Conservation (phyloP, 2,888 invertebrate species). For the Morpho helenor region DNA sequence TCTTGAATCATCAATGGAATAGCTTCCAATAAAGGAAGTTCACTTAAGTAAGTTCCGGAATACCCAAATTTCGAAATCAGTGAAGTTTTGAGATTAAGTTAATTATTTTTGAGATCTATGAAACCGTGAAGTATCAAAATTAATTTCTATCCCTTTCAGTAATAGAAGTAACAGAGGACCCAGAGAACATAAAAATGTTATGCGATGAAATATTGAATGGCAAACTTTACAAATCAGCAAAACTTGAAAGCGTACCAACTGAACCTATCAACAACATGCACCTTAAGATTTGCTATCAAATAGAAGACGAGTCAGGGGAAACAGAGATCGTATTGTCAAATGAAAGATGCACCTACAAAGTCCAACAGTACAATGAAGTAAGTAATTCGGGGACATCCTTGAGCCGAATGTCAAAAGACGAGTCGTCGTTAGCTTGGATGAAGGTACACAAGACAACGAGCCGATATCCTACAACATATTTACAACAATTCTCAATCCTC, state of each 20-base stretch:
- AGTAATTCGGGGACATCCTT: constrained; percentile 56
- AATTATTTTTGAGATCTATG: too few relatives aligned
- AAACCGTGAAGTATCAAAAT: too few relatives aligned
- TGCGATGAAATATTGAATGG: constrained; percentile 81
- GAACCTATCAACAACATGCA: constrained; percentile 51
- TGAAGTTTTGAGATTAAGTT: too few relatives aligned
- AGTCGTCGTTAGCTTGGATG: constrained; percentile 70
- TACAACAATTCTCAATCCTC: constrained; percentile 80
- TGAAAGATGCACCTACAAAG: constrained; percentile 65
- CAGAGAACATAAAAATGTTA: constrained; percentile 66
- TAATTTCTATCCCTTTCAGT: constrained; percentile 60
- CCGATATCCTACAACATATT: constrained; percentile 71
- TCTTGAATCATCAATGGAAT: too few relatives aligned
- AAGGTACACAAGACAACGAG: constrained; percentile 68
- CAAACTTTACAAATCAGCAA: constrained; percentile 63
- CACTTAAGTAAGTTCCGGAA: too few relatives aligned
- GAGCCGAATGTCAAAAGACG: constrained; percentile 55
- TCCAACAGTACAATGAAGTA: constrained; percentile 48
- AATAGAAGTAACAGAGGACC: constrained; percentile 81
- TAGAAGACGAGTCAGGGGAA: constrained; percentile 51
- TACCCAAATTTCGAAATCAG: too few relatives aligned
- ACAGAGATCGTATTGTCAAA: constrained; percentile 61
- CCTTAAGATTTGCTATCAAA: constrained; percentile 62
- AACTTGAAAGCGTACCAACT: constrained; percentile 36
- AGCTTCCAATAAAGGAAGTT: too few relatives aligned